phyloP scores from a whole-genome alignment of 2,113 vertebrate species.

The Aphelocoma coerulescens region DNA sequence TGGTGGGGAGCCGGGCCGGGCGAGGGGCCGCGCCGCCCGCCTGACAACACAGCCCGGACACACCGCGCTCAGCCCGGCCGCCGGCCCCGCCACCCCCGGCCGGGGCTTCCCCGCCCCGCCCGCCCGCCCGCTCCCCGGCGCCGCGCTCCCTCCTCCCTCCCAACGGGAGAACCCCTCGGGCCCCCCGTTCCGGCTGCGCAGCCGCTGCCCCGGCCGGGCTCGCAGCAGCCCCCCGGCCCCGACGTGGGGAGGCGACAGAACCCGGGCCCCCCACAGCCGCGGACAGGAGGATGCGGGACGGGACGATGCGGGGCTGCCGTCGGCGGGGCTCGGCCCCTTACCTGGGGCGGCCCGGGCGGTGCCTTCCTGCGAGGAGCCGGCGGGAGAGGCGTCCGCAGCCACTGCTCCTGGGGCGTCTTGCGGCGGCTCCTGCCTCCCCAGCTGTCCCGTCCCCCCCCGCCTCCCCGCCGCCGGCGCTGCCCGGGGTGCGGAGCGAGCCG shows the following conservation, averaged over 20 bases:
- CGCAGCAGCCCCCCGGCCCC: background rate
- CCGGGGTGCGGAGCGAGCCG: background rate
- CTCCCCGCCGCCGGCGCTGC: background rate
- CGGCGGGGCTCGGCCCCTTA: background rate
- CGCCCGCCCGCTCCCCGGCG: background rate
- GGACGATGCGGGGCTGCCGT: background rate
- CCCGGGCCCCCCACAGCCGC: background rate
- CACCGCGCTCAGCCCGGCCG: background rate
- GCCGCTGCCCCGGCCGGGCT: background rate
- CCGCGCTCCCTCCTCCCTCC: background rate
- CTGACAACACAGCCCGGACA: slow-evolving; percentile 27
- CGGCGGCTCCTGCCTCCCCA: background rate
- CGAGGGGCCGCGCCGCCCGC: background rate
- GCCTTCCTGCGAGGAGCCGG: background rate
- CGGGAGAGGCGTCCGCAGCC: background rate
- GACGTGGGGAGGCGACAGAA: background rate
- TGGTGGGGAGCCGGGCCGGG: slow-evolving; percentile 28
- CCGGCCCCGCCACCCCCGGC: background rate
- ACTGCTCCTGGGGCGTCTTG: background rate
- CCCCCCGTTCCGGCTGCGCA: background rate
- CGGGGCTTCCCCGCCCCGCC: background rate
- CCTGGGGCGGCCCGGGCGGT: background rate
- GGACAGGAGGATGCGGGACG: background rate
- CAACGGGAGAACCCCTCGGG: background rate
- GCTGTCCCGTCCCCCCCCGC: background rate